Percentiles rank a stretch among this genome's conserved stretches.
These are phyloP conservation scores for Oxyruncus cristatus DNA, from an alignment of 2,113 vertebrate species.

Conservation along the genomic window DNA sequence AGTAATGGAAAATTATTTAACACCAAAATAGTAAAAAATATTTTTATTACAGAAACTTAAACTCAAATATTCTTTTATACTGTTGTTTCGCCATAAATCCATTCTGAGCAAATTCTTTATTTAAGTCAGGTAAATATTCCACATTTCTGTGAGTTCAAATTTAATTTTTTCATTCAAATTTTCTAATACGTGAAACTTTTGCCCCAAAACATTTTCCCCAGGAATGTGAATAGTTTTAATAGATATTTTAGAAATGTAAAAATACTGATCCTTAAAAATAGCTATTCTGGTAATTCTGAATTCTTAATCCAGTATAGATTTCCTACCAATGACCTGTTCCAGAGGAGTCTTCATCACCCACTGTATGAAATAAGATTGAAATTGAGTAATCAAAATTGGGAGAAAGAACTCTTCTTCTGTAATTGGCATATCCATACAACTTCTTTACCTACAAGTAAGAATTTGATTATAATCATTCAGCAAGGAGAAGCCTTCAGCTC, in stretches of 20 bases:
- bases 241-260: not conserved
- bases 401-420: not conserved
- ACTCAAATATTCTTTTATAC: not conserved
- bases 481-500: not conserved
- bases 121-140: not conserved
- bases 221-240: not conserved
- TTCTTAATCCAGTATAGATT: not conserved
- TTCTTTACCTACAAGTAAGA: not conserved
- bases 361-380: not conserved
- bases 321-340: not conserved
- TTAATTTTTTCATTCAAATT: not conserved
- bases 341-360: not conserved
- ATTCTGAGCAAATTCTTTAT: not conserved
- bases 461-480: not conserved
- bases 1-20: not conserved
- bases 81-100: not conserved
- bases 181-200: not conserved
- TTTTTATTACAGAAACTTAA: not conserved
- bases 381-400: not conserved
- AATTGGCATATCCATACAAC: not conserved
- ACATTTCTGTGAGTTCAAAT: not conserved
- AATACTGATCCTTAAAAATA: not conserved
- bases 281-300: not conserved
- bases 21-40: not conserved
- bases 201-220: not conserved